Evolutionary conservation across 2,113 vertebrate species (phyloP).

Genomic region (Prunella fulvescens): DNA sequence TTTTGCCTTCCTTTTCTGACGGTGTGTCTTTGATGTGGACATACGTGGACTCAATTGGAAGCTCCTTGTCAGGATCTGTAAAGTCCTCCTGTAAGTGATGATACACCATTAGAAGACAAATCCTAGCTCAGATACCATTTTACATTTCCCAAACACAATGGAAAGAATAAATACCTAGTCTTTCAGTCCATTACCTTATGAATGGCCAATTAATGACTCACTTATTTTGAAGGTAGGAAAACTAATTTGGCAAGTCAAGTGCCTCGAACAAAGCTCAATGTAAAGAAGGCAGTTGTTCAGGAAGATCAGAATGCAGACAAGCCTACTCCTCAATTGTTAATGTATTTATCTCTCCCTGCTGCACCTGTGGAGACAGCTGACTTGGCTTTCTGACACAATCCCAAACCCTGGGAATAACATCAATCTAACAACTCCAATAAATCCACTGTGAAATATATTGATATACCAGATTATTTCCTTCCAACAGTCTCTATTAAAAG

Average conservation of each 20-base stretch:
- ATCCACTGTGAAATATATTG: not conserved
- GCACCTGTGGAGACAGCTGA: not conserved
- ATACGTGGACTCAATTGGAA: constrained; percentile 72
- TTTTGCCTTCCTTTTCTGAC: constrained; percentile 66
- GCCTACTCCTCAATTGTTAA: not conserved
- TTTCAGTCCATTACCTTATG: not conserved
- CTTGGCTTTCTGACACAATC: not conserved
- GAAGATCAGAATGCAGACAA: not conserved
- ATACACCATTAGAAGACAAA: not conserved
- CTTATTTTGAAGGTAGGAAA: not conserved
- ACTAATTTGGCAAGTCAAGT: not conserved
- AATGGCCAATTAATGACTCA: not conserved
- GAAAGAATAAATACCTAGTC: not conserved
- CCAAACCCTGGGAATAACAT: not conserved
- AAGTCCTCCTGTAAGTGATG: constrained; percentile 70
- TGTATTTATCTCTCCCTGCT: not conserved
- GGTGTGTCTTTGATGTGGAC: constrained; percentile 74
- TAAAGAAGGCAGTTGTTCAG: not conserved
- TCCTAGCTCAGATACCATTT: not conserved
- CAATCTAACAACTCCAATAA: not conserved
- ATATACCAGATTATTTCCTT: not conserved
- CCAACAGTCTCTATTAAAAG: not conserved
- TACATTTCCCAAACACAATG: not conserved
- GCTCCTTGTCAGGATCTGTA: constrained; percentile 62
- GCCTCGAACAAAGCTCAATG: not conserved